Conservation (phyloP, 2,113 vertebrate species). For the Xiphias gladius region DNA sequence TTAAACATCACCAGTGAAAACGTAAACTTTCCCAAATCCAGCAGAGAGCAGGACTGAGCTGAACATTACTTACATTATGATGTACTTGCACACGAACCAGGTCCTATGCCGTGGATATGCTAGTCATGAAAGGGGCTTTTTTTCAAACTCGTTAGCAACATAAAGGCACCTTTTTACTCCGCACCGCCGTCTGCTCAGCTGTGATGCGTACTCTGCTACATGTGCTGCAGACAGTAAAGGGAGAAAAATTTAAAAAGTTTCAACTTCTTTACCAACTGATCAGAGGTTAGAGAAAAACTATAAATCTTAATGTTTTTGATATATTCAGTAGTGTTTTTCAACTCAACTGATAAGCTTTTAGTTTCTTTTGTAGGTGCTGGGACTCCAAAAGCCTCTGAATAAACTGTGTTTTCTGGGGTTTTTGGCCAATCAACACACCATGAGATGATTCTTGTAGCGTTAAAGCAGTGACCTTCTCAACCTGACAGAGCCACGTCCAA, state of each 20-base stretch:
- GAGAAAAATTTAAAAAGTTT: background rate
- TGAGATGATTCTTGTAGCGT: constrained; percentile 28
- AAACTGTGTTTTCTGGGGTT: background rate
- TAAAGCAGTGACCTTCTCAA: constrained; percentile 34
- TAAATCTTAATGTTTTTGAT: background rate
- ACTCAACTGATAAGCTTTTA: background rate
- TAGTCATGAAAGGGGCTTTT: no score
- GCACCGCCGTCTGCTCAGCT: no score
- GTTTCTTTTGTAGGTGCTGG: background rate
- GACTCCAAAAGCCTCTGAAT: constrained; percentile 8
- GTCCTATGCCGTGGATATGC: no score
- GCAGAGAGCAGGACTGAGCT: no score
- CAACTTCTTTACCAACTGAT: background rate
- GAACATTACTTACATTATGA: no score
- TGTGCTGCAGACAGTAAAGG: no score
- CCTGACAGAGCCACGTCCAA: constrained; percentile 3
- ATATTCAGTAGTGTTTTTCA: background rate
- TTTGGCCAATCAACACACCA: constrained; percentile 35
- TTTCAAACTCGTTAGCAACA: no score
- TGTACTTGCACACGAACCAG: no score
- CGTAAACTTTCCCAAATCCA: no score
- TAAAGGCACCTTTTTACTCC: no score
- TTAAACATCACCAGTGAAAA: no score
- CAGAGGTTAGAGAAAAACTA: background rate
- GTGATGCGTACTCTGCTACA: no score